phyloP scores from a whole-genome alignment of 2,888 invertebrate species.

The Eueremaeus valkanovi region DNA sequence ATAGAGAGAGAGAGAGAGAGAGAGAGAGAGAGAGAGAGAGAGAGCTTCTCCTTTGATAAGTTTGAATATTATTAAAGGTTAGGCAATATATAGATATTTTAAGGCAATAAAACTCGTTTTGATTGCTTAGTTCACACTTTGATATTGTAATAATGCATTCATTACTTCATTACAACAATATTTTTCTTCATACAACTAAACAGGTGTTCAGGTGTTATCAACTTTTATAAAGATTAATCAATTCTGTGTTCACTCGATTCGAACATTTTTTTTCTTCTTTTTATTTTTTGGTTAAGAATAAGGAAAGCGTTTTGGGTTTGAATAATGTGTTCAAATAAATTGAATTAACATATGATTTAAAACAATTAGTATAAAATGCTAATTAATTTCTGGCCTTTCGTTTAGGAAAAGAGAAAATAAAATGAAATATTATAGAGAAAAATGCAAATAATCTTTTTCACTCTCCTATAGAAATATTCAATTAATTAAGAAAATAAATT shows the following conservation, averaged over 20 bases:
- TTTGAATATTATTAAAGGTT: slow-evolving; percentile 13
- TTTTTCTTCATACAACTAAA: slow-evolving; percentile 1
- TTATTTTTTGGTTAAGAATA: too few relatives aligned
- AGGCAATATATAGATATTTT: slow-evolving; percentile 16
- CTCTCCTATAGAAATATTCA: neutral
- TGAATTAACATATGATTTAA: slow-evolving; percentile 27
- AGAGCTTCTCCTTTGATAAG: neutral
- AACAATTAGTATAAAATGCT: slow-evolving; percentile 22
- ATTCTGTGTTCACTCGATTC: slow-evolving; percentile 19
- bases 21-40: too few relatives aligned
- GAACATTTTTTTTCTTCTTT: neutral
- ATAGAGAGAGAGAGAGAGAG: too few relatives aligned
- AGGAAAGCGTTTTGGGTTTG: neutral
- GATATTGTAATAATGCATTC: slow-evolving; percentile 14
- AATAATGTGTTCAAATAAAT: slow-evolving; percentile 9
- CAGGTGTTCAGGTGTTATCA: slow-evolving; percentile 11
- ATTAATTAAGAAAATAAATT: neutral
- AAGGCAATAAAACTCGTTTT: slow-evolving; percentile 18
- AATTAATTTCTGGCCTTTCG: neutral
- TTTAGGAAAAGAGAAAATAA: neutral
- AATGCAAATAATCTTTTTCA: neutral
- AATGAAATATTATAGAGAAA: too few relatives aligned
- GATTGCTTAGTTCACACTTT: slow-evolving; percentile 20
- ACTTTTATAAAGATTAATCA: slow-evolving; percentile 21
- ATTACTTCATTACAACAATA: slow-evolving; percentile 20